Base-by-base conservation (phyloP, 2,888 invertebrate species). In the Timema cristinae region DNA sequence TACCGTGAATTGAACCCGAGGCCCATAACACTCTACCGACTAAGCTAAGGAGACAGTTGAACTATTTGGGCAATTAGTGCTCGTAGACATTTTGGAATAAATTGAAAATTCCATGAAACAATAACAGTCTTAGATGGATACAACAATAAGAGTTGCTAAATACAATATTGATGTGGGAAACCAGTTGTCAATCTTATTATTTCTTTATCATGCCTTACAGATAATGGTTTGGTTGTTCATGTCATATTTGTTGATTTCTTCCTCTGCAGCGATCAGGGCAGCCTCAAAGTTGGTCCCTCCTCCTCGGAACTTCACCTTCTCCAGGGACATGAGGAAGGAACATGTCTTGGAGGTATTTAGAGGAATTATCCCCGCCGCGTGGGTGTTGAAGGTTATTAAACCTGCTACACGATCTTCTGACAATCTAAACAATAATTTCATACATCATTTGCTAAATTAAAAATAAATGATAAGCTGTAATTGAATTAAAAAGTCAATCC, bases 161-260 rank as follows among this genome's bases (percentile, higher is more conserved):
- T n/a, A n/a, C n/a, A n/a, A n/a, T n/a, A n/a, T n/a, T n/a, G n/a
- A n/a, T n/a, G n/a, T n/a, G n/a, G n/a, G n/a, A n/a, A n/a, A n/a
- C n/a, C n/a, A n/a, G n/a, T n/a, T n/a, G n/a, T n/a, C n/a, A n/a
- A n/a, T n/a, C n/a, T n/a, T n/a, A n/a, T n/a, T n/a, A n/a, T n/a
- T n/a, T n/a, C n/a, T n/a, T n/a, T n/a, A n/a, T 2, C 16, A 56
- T 5, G 56, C 13, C 56, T 56, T 56, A 56, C 56, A 56, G n/a
- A 56, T 9, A 15, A 56, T 56, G 56, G 56, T 56, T n/a, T 56
- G 56, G 11, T 56, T 56, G 56, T 56, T 56, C 56, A 56, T n/a
- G 16, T n/a, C n/a, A 56, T 15, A 56, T 56, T 56, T 56, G 56
- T 56, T 56, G 56, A 56, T 56, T 16, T 56, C 56, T 7, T 56